Percentiles rank a stretch among this genome's conserved stretches.
These are phyloP conservation scores for Masnerella sp. DNA, from an alignment of 2,888 invertebrate species.

Conservation along the genomic window DNA sequence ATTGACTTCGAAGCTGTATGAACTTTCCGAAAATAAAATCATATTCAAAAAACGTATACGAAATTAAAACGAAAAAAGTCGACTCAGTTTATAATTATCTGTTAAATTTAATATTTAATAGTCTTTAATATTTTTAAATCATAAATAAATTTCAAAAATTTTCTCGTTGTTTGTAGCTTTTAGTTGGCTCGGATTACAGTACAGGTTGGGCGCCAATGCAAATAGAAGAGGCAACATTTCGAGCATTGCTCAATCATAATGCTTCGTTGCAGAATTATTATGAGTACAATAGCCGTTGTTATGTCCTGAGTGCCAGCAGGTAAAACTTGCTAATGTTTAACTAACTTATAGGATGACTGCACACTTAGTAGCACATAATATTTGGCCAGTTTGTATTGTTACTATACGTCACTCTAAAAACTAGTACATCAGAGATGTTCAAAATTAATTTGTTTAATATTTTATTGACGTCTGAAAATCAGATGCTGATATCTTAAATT, in stretches of 20 bases:
- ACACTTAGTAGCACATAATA: conserved; percentile 15
- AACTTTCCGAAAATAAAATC: no score
- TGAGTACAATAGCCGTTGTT: conserved; percentile 66
- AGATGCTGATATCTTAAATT: no score
- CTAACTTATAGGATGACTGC: conserved; percentile 22
- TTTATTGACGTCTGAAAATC: no score
- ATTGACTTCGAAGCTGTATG: no score
- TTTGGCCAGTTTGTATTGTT: background rate
- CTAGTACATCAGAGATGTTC: no score
- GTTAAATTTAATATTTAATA: no score
- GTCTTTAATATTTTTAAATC: background rate
- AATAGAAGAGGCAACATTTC: conserved; percentile 67
- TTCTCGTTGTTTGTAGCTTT: conserved; percentile 64
- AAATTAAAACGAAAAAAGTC: no score
- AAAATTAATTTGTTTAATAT: no score
- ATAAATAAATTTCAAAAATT: background rate
- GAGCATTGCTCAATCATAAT: conserved; percentile 64
- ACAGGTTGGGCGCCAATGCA: conserved; percentile 71
- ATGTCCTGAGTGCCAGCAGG: conserved; percentile 70
- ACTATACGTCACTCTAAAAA: no score
- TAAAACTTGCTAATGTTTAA: conserved; percentile 61
- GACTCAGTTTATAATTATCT: no score
- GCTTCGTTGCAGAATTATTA: conserved; percentile 69
- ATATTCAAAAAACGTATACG: no score
- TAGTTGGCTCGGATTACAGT: conserved; percentile 71